Conservation (phyloP, 2,113 vertebrate genomes). For the Oryzias curvinotus region DNA sequence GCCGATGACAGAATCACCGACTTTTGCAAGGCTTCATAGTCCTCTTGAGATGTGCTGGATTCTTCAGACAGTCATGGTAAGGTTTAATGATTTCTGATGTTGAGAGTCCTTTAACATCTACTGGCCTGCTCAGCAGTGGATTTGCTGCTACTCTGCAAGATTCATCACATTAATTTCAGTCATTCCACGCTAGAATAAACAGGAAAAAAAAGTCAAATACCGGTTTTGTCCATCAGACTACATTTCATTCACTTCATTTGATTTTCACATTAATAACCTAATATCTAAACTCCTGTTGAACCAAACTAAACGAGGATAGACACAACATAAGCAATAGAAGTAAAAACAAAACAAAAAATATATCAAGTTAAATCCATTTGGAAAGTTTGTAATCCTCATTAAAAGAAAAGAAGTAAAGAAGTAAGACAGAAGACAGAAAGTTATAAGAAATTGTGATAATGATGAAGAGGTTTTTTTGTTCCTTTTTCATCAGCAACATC, state of each 20-base stretch:
- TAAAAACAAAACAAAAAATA: too few relatives aligned
- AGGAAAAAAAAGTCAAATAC: background rate
- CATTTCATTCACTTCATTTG: background rate
- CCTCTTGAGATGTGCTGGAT: constrained; percentile 19
- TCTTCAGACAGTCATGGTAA: constrained; percentile 17
- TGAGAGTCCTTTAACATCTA: constrained; percentile 1
- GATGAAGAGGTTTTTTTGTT: too few relatives aligned
- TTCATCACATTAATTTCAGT: background rate
- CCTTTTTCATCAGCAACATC: too few relatives aligned
- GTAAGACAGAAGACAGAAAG: too few relatives aligned
- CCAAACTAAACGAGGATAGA: too few relatives aligned
- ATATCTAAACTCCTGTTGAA: too few relatives aligned
- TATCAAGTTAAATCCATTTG: too few relatives aligned
- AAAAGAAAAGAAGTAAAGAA: too few relatives aligned
- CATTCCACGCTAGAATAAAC: background rate
- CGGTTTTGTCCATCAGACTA: background rate
- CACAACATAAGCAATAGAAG: too few relatives aligned
- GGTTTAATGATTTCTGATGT: constrained; percentile 1
- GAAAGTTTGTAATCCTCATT: too few relatives aligned
- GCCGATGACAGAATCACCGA: constrained; percentile 29
- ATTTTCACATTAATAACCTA: too few relatives aligned
- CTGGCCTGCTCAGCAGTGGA: constrained; percentile 1
- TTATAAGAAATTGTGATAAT: too few relatives aligned
- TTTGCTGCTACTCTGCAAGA: background rate
- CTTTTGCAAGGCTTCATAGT: constrained; percentile 17